These are phyloP conservation scores for Erythrolamprus reginae DNA, from an alignment of 2,113 vertebrate genomes.

Conservation along the genomic window DNA sequence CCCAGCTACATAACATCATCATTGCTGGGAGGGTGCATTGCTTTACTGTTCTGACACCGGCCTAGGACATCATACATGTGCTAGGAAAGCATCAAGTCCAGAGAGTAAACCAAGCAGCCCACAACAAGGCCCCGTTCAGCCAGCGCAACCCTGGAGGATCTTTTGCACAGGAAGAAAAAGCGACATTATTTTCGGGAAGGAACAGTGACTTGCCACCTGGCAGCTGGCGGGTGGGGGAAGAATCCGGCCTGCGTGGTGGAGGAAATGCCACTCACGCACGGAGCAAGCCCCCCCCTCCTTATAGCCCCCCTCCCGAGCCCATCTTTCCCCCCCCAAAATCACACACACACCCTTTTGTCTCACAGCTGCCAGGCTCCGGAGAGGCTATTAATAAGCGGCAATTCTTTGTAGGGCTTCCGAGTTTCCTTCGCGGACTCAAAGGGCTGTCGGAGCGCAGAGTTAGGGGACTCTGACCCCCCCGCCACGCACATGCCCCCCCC, in stretches of 20 bases:
- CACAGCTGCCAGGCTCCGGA: background rate
- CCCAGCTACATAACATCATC: no score
- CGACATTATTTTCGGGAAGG: background rate
- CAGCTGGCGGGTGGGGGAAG: background rate
- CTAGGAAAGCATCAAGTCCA: background rate
- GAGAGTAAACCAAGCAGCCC: background rate
- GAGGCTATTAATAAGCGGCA: constrained; percentile 30
- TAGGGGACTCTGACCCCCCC: constrained; percentile 25
- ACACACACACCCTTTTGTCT: background rate
- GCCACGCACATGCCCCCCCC: background rate
- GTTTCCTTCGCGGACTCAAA: constrained; percentile 3
- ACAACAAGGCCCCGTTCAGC: background rate
- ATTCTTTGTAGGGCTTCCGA: background rate
- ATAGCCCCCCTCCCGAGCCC: background rate
- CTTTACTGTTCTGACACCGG: background rate
- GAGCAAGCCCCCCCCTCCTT: background rate
- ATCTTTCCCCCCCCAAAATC: background rate
- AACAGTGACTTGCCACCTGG: background rate
- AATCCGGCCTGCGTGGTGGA: fast-evolving
- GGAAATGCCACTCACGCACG: background rate
- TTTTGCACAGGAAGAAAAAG: background rate
- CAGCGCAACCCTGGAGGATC: background rate
- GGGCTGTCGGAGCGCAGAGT: background rate
- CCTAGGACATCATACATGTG: no score
- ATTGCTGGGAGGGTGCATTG: background rate